Evolutionary conservation across 2,888 invertebrate genomes (phyloP).

Genomic region (Nomada flava): DNA sequence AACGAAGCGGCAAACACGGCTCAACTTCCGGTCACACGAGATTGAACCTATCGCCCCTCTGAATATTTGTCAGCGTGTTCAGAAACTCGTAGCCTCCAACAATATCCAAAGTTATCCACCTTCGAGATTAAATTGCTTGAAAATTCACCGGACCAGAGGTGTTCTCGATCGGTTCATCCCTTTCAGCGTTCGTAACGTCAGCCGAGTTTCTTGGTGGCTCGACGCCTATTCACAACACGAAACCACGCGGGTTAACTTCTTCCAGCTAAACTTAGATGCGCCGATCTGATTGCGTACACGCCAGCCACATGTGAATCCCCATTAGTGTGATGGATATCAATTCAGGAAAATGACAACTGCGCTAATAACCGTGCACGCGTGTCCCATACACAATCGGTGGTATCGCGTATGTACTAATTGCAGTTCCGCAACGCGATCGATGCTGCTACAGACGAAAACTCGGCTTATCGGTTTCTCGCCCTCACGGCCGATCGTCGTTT

Average conservation of each 20-base stretch:
- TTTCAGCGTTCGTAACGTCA: background rate
- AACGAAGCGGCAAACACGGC: too few relatives aligned
- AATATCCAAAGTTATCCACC: background rate
- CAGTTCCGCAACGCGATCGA: slow-evolving; percentile 46
- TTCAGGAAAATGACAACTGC: slow-evolving; percentile 26
- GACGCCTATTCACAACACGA: slow-evolving; percentile 1
- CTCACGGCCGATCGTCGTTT: slow-evolving; percentile 44
- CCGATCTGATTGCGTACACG: slow-evolving; percentile 2
- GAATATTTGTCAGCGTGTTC: slow-evolving; percentile 15
- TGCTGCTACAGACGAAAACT: slow-evolving; percentile 27
- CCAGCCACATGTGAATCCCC: background rate
- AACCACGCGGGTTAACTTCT: slow-evolving; percentile 18
- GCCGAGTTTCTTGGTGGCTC: slow-evolving; percentile 11
- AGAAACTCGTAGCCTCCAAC: background rate
- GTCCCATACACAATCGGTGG: slow-evolving; percentile 19
- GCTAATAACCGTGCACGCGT: slow-evolving; percentile 21
- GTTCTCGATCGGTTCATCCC: background rate
- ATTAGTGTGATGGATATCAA: slow-evolving; percentile 32
- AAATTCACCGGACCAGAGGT: background rate
- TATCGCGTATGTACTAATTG: slow-evolving; percentile 57
- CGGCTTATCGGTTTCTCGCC: slow-evolving; percentile 17
- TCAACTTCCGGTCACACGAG: background rate
- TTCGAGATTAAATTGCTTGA: slow-evolving; percentile 11
- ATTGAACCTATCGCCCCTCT: background rate
- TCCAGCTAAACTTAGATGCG: slow-evolving; percentile 14